Base-by-base conservation (phyloP, 1,140 invertebrate species). In the Bombyx mandarina region DNA sequence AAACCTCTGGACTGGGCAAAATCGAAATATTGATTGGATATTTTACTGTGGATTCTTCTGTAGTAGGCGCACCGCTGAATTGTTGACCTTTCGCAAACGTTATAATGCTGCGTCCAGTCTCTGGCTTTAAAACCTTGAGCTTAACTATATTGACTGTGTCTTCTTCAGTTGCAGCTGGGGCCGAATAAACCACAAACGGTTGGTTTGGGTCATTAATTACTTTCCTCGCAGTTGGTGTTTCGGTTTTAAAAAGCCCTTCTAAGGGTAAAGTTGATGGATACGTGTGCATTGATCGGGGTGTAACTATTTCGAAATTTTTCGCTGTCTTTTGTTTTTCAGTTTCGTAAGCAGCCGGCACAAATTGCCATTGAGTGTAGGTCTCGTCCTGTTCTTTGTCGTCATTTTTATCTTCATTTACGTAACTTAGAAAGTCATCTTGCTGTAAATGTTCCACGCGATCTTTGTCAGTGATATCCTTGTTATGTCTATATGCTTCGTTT, bases 181-280 rank as follows among this genome's bases (percentile, higher is more conserved):
- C 70, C 8, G 88, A 87, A 62, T 88, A 89, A 26, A 88, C 88
- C n/a, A 89, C 69, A 66, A 88, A 89, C 43, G 86, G 84, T 65
- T 83, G 73, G n/a, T 75, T 82, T 51, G 65, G 65, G 12, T 74
- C 63, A 45, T n/a, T 67, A 5, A 35, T 35, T 5, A 70, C 55
- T 72, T 80, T 75, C 66, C 63, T 73, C 12, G 71, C 58, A 46
- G 58, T 72, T 4, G 76, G 77, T 58, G 62, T 86, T 44, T 89
- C 87, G 7, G 88, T 88, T 71, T 90, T 89, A 65, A 93, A 93
- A 22, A 93, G 71, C 6, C 86, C 90, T 78, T 93, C 91, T 62
- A 93, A 73, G 43, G 91, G 81, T 60, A 93, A 89, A 6, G 91
- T 92, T 0, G 91, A 92, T 2, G 90, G 89, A 75, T 92, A 89